phyloP scores from a whole-genome alignment of 2,888 invertebrate species.

The Nemoura dubitans region DNA sequence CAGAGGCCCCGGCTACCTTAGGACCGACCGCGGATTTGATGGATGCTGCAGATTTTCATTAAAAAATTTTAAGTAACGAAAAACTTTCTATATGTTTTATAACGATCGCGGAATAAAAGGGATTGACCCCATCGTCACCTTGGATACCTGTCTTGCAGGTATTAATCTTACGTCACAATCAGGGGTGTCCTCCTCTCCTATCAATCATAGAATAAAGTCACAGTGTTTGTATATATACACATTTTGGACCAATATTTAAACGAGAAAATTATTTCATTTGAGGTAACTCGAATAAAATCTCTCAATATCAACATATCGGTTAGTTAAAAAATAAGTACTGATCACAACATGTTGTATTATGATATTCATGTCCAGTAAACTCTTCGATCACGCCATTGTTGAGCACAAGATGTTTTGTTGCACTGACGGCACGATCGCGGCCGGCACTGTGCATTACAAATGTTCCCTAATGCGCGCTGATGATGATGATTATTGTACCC shows the following conservation, averaged over 20 bases:
- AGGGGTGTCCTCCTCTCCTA: too few species aligned
- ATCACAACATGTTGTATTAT: background rate
- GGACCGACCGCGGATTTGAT: background rate
- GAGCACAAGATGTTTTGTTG: background rate
- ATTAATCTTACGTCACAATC: background rate
- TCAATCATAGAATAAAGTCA: too few species aligned
- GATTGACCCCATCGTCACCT: background rate
- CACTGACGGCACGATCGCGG: background rate
- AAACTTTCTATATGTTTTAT: background rate
- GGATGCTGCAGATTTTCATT: background rate
- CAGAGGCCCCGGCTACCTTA: background rate
- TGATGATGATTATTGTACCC: conserved; percentile 36
- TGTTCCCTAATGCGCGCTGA: conserved; percentile 36
- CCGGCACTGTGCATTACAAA: conserved; percentile 26
- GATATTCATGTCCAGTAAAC: background rate
- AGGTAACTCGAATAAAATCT: too few species aligned
- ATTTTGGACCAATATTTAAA: too few species aligned
- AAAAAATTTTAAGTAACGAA: background rate
- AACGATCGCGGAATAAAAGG: background rate
- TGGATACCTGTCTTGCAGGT: background rate
- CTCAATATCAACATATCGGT: too few species aligned
- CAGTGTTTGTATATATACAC: too few species aligned
- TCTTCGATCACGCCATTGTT: background rate
- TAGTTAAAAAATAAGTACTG: too few species aligned
- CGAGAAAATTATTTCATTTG: too few species aligned